Evolutionary conservation across 2,888 invertebrate species (phyloP), one percentile per base, ranked within the genome.

Genomic region (Tachystola acroxantha): DNA sequence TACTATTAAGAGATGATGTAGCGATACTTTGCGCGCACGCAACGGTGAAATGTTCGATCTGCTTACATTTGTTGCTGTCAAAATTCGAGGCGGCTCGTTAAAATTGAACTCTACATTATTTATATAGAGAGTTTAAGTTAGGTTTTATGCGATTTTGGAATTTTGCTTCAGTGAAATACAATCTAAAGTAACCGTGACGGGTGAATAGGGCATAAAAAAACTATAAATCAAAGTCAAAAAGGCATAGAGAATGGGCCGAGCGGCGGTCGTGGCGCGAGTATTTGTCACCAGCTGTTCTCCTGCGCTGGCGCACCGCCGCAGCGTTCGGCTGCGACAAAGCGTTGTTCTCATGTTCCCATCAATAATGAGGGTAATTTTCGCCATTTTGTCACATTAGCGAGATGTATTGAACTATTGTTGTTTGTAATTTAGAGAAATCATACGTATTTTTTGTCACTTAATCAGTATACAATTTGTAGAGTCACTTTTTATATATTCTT

Each of bases 211-310:
- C 64, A 86, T 85, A 87, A 88, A 88, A 87, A 87, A 78, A 51
- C 55, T 72, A 87, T 88, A 88, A 87, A 87, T 88, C 87, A 88
- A 87, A 88, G 87, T 88, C 87, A 86, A 88, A 87, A 86, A 85
- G 86, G 87, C 86, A 82, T 79, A 81, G 77, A 80, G 80, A 88
- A 87, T 81, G 70, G 71, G 61, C 58, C 66, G 66, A 74, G 68
- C 66, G 51, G 67, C 63, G 76, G 75, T 66, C 78, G 75, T 77
- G 32, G 13, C 77, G 32, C 24, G 32, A 33, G 32, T 20, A 63
- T 73, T 70, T 74, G 82, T 80, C 79, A 70, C 82, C 86, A 85
- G 85, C 86, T 86, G 85, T 70, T 16, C 3, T n/a, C 16, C 3
- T 65, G 46, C 48, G 49, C 48, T 52, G 14, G 46, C 49, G 46